These are phyloP conservation scores for Itoplectis maculator DNA, from an alignment of 2,888 invertebrate genomes.

Conservation along the genomic window DNA sequence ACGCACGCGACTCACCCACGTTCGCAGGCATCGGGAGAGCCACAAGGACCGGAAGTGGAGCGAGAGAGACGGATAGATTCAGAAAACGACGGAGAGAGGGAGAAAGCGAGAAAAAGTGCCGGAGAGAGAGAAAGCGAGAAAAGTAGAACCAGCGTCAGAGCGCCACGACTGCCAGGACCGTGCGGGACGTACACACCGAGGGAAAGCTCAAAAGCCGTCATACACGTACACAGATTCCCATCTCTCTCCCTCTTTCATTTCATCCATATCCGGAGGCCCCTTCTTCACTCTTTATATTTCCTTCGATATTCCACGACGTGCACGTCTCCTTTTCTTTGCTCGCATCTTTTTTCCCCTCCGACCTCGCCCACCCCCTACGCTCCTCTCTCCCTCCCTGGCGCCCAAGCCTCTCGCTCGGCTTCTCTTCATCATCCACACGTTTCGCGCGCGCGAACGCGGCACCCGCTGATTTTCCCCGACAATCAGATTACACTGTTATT, in stretches of 20 bases:
- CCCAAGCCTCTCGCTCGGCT: neutral
- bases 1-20: neutral
- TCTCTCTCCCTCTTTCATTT: slow-evolving; percentile 23
- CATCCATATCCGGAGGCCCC: slow-evolving; percentile 20
- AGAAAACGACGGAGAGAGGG: neutral
- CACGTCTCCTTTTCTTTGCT: slow-evolving; percentile 26
- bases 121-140: slow-evolving; percentile 39
- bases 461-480: slow-evolving; percentile 59
- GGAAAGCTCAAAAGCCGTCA: slow-evolving; percentile 60
- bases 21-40: neutral
- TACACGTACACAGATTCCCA: slow-evolving; percentile 52
- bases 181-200: slow-evolving; percentile 45
- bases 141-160: slow-evolving; percentile 2
- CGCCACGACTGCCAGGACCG: slow-evolving; percentile 49
- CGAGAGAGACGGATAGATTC: too few species aligned
- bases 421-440: slow-evolving; percentile 24
- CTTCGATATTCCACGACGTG: slow-evolving; percentile 55
- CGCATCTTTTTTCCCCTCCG: slow-evolving; percentile 13
- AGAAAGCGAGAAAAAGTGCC: slow-evolving; percentile 50
- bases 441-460: slow-evolving; percentile 13
- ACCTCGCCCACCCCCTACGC: too few species aligned
- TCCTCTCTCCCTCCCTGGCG: too few species aligned
- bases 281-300: slow-evolving; percentile 47
- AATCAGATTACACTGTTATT: slow-evolving; percentile 54
- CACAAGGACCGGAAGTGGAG: slow-evolving; percentile 31